Base-by-base conservation (phyloP, 2,797 vertebrate genomes). In the Merluccius polli region DNA sequence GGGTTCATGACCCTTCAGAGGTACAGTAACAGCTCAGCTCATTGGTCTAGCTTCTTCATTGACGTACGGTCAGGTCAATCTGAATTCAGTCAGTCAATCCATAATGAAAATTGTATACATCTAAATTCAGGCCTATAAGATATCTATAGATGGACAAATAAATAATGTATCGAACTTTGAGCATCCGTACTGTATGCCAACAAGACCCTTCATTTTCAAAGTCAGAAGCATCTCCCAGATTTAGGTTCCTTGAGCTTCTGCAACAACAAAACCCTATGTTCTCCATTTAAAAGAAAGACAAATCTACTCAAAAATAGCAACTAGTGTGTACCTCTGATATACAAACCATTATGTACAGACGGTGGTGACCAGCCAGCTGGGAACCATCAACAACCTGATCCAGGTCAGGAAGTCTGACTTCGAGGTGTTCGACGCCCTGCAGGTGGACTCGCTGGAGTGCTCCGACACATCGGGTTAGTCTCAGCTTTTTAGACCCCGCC, bases 351-450 rank as follows among this genome's bases (percentile, higher is more conserved):
- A 72, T 70, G 52, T 83, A 71, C 89, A 98, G 97, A 95, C 97
- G 0, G 94, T 98, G 83, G 95, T 98, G 76, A 99, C 97, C 87
- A 98, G 97, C 89, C 96, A 98, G 87, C 93, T 98, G 74, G 98
- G 98, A 74, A 99, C 98, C 0, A 97, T 99, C 85, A 99, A 99
- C 92, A 99, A 99, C 87, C 88, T 99, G 84, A 99, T 99, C 86
- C 95, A 97, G 0, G 98, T 99, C 90, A 99, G 97, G 93, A 98
- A 98, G 82, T 99, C 98, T 0, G 98, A 99, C 89, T 99, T 99
- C 5, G 98, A 99, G 91, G 97, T 99, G 84, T 98, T 99, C 59
- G 97, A 99, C 75, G 98, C 98, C 2, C 90, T 99, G 88, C 97
- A 98, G 81, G 94, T 98, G 31, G 98, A 99, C 89, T 99, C 98